A percentile compares a stretch with the other conserved stretches of the same genome.
Evolutionary conservation across 30 jellyfish, hydroid and myxozoan genomes (phyloP).

Genomic region (Nemopilema nomurai): DNA sequence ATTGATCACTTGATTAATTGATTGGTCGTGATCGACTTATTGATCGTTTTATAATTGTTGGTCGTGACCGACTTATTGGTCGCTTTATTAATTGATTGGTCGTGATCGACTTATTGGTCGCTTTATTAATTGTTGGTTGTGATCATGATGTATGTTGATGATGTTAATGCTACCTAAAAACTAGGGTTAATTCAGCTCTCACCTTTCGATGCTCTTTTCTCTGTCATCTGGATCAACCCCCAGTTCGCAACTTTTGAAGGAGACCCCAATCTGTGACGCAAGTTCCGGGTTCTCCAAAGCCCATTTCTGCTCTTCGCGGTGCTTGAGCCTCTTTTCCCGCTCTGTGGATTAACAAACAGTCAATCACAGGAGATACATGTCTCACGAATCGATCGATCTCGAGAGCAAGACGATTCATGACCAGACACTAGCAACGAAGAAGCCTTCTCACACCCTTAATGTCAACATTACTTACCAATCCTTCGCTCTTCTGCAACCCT

Average conservation of each 20-base stretch:
- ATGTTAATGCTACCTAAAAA: too few species aligned
- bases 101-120: too few species aligned
- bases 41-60: too few species aligned
- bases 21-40: too few species aligned
- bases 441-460: background rate
- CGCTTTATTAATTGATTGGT: too few species aligned
- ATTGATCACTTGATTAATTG: too few species aligned
- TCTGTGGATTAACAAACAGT: conserved; percentile 44
- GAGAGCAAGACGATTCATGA: background rate
- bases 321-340: conserved; percentile 82
- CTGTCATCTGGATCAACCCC: conserved; percentile 3
- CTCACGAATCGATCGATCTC: background rate
- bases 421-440: background rate
- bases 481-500: conserved; percentile 84
- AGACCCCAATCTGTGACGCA: conserved; percentile 44
- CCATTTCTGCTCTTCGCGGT: conserved; percentile 91
- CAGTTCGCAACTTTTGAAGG: conserved; percentile 10
- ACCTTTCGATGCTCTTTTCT: background rate
- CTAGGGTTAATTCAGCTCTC: background rate
- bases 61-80: too few species aligned
- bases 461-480: conserved; percentile 43
- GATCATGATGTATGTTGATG: too few species aligned
- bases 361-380: too few species aligned
- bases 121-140: too few species aligned
- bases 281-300: conserved; percentile 85